Percentiles rank a stretch among this genome's conserved stretches.
Conservation (phyloP, 2,888 invertebrate genomes). For the Hydropsyche betteni region DNA sequence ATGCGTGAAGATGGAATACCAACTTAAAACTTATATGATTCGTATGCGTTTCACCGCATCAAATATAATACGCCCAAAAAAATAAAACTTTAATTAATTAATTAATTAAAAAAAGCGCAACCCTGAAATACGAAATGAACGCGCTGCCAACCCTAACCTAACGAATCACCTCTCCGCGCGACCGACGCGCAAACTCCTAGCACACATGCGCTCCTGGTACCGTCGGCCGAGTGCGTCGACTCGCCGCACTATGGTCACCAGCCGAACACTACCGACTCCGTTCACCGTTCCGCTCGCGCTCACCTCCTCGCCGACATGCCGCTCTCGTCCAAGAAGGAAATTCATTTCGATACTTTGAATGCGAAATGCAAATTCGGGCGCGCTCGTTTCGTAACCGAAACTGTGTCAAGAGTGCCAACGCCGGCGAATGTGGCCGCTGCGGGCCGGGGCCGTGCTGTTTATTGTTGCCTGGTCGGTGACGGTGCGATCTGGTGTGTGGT, state of each 20-base stretch:
- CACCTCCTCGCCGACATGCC: constrained; percentile 37
- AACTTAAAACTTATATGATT: no score
- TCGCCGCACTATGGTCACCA: constrained; percentile 26
- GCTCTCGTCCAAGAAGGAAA: constrained; percentile 48
- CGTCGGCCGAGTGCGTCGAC: constrained; percentile 51
- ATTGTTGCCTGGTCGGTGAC: no score
- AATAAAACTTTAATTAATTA: no score
- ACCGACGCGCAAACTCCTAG: neutral
- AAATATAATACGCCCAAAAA: no score
- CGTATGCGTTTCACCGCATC: no score
- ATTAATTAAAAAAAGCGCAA: no score
- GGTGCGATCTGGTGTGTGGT: no score
- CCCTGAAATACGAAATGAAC: no score
- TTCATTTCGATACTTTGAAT: constrained; percentile 51
- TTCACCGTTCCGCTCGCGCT: neutral
- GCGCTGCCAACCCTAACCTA: no score
- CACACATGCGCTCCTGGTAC: constrained; percentile 46
- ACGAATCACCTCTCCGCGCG: neutral
- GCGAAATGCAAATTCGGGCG: constrained; percentile 44
- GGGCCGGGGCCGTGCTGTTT: no score
- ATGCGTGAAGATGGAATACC: no score
- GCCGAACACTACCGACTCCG: neutral
- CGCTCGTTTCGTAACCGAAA: constrained; percentile 31
- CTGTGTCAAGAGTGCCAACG: constrained; percentile 14
- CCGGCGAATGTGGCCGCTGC: no score